Percentiles rank a stretch among this genome's conserved stretches.
phyloP scores from a whole-genome alignment of 2,888 invertebrate species.

The Neoaliturus tenellus region DNA sequence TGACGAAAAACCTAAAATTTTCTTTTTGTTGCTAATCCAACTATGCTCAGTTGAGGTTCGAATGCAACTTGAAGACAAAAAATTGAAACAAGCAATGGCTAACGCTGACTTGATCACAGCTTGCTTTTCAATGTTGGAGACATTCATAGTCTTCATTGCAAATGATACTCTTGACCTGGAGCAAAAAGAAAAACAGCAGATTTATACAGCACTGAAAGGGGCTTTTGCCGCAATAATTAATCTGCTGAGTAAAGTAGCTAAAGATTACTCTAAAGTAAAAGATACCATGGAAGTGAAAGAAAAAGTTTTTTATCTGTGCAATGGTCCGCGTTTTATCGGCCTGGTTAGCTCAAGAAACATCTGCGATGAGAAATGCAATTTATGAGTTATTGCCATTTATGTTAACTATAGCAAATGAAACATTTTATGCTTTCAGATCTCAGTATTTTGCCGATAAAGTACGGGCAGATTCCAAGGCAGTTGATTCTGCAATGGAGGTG shows the following conservation, averaged over 20 bases:
- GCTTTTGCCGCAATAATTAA: conserved; percentile 90
- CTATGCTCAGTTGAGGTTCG: conserved; percentile 94
- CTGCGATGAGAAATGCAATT: conserved; percentile 89
- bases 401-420: conserved; percentile 86
- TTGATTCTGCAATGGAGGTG: conserved; percentile 70
- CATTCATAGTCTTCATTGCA: conserved; percentile 86
- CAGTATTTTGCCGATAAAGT: conserved; percentile 82
- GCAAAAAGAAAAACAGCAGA: conserved; percentile 92
- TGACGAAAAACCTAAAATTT: conserved; percentile 85
- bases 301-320: conserved; percentile 88
- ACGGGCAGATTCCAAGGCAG: conserved; percentile 74
- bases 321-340: conserved; percentile 89
- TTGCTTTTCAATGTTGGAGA: conserved; percentile 88
- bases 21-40: conserved; percentile 90
- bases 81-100: conserved; percentile 83
- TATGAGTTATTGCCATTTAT: conserved; percentile 89
- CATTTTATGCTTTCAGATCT: conserved; percentile 84
- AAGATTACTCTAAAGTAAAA: conserved; percentile 78
- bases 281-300: conserved; percentile 82
- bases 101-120: conserved; percentile 88
- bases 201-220: conserved; percentile 93
- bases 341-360: conserved; percentile 95
- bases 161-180: conserved; percentile 90
- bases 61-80: conserved; percentile 94
- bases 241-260: conserved; percentile 83